These are phyloP conservation scores for Latheticus oryzae DNA, from an alignment of 2,888 invertebrate genomes.

Conservation along the genomic window DNA sequence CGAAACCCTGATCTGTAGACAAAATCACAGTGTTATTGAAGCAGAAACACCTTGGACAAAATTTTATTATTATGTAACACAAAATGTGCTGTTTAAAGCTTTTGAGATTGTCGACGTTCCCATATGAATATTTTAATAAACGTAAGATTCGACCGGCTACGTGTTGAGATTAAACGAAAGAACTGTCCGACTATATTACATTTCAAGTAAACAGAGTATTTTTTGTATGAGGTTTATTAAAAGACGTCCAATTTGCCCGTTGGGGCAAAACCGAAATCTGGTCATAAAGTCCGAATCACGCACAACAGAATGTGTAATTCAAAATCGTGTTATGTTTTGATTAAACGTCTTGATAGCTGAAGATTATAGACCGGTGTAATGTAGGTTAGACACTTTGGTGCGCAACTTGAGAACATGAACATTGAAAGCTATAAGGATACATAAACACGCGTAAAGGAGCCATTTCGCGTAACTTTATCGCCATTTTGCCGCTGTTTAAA, in stretches of 20 bases:
- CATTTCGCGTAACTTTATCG: conserved; percentile 66
- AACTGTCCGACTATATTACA: no score
- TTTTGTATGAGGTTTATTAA: no score
- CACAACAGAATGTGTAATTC: conserved; percentile 48
- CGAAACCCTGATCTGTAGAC: conserved; percentile 6
- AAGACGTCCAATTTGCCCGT: background rate
- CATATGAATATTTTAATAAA: conserved; percentile 12
- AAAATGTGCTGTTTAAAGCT: no score
- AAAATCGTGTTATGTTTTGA: conserved; percentile 54
- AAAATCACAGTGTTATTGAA: no score
- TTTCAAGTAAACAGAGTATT: no score
- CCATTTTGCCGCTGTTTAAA: conserved; percentile 62
- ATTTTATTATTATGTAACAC: no score
- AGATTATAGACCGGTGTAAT: conserved; percentile 58
- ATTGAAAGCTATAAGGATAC: conserved; percentile 62
- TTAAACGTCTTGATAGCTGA: conserved; percentile 56
- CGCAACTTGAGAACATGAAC: conserved; percentile 60
- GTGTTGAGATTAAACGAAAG: conserved; percentile 10
- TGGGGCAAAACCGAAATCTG: conserved; percentile 17
- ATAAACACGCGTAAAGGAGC: conserved; percentile 67
- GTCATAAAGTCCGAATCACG: conserved; percentile 46
- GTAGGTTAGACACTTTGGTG: conserved; percentile 57
- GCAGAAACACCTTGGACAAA: no score
- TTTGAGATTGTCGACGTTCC: no score
- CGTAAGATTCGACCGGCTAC: background rate